Percentiles rank a stretch among this genome's conserved stretches.
These are phyloP conservation scores for Steinernema carpocapsae DNA, from an alignment of 2,888 invertebrate species.

Conservation along the genomic window DNA sequence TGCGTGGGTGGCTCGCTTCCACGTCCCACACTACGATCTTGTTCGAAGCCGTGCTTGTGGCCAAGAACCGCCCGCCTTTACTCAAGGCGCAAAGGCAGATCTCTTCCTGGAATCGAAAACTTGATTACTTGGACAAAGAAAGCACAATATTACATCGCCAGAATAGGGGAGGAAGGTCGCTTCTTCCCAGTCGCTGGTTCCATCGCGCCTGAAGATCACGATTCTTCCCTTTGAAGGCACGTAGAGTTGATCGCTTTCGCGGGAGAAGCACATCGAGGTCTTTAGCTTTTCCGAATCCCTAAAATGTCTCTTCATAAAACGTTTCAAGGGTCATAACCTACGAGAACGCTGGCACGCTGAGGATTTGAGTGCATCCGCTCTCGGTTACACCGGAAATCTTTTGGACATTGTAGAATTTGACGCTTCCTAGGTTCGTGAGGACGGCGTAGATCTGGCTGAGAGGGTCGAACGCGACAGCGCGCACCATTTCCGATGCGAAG, in stretches of 20 bases:
- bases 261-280: constrained; percentile 24
- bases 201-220: constrained; percentile 17
- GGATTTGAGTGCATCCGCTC: neutral
- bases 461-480: constrained; percentile 4
- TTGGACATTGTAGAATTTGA: neutral
- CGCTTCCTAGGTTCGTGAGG: neutral
- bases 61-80: constrained; percentile 44
- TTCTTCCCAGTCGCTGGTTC: constrained; percentile 4
- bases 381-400: neutral
- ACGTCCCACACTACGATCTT: constrained; percentile 46
- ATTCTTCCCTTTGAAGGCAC: constrained; percentile 13
- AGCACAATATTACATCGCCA: neutral
- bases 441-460: constrained; percentile 15
- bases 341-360: constrained; percentile 13
- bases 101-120: constrained; percentile 3
- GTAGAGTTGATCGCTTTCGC: constrained; percentile 22
- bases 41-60: constrained; percentile 44
- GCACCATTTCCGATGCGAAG: neutral
- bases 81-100: constrained; percentile 34
- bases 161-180: neutral
- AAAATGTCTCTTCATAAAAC: neutral
- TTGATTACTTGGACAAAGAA: neutral
- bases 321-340: neutral
- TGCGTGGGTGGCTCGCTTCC: neutral
- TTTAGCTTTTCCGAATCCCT: constrained; percentile 17